Evolutionary conservation across 1,140 invertebrate species (phyloP), one percentile per base, ranked within the genome.

Genomic region (Cydia amplana): DNA sequence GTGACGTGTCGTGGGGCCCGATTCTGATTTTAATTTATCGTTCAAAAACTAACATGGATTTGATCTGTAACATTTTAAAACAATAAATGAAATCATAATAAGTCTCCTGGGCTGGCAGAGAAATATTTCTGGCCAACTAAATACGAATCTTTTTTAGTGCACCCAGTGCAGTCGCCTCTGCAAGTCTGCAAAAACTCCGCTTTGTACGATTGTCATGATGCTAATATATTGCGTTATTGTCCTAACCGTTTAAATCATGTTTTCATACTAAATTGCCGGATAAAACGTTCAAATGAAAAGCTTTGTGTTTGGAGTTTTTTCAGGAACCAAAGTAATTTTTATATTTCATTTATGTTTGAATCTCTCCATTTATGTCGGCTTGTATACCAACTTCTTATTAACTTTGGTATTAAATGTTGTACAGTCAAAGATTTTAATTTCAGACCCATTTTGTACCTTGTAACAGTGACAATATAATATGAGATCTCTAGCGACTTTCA

Each of bases 161-260:
- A 63, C 73, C 63, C 72, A 80, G 76, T 77, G 40, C 77, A 76
- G 78, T 76, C 73, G 75, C 76, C 77, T 75, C 72, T 60, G 75
- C 74, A 77, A 73, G 20, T 75, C 74, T 32, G 75, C 77, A 80
- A 83, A 83, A 85, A 80, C 74, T 60, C 67, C 43, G 74, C 77
- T 78, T 83, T 83, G 79, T 82, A 75, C 79, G 64, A 81, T 79
- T 80, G 79, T 81, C 80, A 79, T 79, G 70, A 75, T 60, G 77
- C 70, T 80, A 80, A 81, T 83, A 80, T 79, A 80, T 82, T 73
- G 72, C 76, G 76, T 76, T 78, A 80, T 79, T 77, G 74, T 74
- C 32, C 74, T 32, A 74, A 36, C 28, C 7, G 5, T 40, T 60
- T 40, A 74, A 64, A 43, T 65, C 74, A 46, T 65, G 55, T 49